phyloP scores from a whole-genome alignment of 2,888 invertebrate genomes.

The Merodon equestris region DNA sequence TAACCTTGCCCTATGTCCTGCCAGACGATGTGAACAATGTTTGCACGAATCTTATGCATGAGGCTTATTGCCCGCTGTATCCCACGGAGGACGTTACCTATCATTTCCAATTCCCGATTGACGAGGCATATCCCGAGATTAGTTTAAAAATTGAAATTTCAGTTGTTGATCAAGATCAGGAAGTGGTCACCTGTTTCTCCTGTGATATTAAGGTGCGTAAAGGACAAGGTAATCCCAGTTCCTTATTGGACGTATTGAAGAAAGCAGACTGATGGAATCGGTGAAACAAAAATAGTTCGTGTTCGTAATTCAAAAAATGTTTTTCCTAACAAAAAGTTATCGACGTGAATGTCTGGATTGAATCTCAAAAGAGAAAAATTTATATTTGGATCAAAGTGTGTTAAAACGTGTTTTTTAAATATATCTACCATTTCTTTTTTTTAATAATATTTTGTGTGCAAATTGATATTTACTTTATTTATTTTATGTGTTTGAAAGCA shows the following conservation, averaged over 20 bases:
- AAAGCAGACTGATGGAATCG: too few relatives aligned
- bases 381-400: too few relatives aligned
- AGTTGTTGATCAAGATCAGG: slow-evolving; percentile 71
- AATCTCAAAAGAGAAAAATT: too few relatives aligned
- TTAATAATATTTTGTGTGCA: too few relatives aligned
- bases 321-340: too few relatives aligned
- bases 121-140: slow-evolving; percentile 75
- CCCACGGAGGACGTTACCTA: slow-evolving; percentile 75
- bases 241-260: too few relatives aligned
- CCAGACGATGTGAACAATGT: slow-evolving; percentile 74
- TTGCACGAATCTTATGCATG: slow-evolving; percentile 73
- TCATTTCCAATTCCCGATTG: slow-evolving; percentile 73
- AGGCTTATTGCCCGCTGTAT: slow-evolving; percentile 75
- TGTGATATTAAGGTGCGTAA: slow-evolving; percentile 74
- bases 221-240: slow-evolving; percentile 44
- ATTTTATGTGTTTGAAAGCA: too few relatives aligned
- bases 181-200: slow-evolving; percentile 73
- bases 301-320: too few relatives aligned
- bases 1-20: slow-evolving; percentile 74
- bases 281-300: neutral
- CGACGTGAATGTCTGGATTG: too few relatives aligned
- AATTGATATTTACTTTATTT: too few relatives aligned
- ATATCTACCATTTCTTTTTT: too few relatives aligned
- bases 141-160: slow-evolving; percentile 74
- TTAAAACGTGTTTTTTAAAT: too few relatives aligned